phyloP scores from a whole-genome alignment of 1,140 invertebrate species.

The Chironomus striatipennis region DNA sequence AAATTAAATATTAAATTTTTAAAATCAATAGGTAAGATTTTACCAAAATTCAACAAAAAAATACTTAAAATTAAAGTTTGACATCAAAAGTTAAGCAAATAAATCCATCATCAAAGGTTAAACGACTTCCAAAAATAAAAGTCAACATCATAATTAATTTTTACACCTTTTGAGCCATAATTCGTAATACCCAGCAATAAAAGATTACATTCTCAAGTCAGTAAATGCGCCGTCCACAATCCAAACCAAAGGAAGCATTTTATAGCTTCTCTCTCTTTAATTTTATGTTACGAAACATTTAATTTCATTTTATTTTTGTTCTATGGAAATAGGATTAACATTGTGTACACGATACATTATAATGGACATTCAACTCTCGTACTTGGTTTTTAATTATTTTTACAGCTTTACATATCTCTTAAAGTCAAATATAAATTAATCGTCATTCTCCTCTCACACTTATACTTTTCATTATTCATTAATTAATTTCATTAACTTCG shows the following conservation, averaged over 20 bases:
- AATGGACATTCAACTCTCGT: conserved; percentile 21
- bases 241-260: background rate
- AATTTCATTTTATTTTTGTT: background rate
- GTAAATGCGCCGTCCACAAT: background rate
- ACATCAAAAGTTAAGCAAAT: no score
- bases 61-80: no score
- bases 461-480: background rate
- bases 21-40: no score
- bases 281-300: background rate
- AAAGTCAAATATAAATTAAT: background rate
- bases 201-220: no score
- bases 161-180: no score
- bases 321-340: conserved; percentile 22
- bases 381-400: conserved; percentile 11
- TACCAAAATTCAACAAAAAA: no score
- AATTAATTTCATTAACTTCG: conserved; percentile 10
- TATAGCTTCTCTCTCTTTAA: background rate
- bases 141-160: no score
- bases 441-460: background rate
- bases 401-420: background rate
- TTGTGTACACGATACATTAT: conserved; percentile 5
- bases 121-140: no score
- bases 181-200: no score
- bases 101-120: no score
- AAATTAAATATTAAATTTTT: no score